These are phyloP conservation scores for Rhea americana DNA, from an alignment of 2,113 vertebrate species.

Conservation along the genomic window DNA sequence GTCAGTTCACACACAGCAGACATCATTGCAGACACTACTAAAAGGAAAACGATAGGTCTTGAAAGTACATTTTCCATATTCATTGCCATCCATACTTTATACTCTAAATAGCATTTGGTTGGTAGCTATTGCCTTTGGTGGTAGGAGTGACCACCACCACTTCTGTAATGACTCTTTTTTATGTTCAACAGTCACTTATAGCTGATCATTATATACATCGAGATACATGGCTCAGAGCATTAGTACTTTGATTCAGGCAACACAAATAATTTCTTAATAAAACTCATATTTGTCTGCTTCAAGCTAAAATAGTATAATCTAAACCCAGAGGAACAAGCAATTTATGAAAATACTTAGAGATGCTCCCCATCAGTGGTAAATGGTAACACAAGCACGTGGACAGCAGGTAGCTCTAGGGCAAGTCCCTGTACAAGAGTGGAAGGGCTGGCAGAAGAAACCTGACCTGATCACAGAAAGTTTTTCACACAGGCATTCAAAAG, in stretches of 20 bases:
- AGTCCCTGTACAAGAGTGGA: not conserved
- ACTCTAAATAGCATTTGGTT: rapidly evolving
- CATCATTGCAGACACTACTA: not conserved
- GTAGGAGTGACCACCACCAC: not conserved
- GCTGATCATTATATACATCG: not conserved
- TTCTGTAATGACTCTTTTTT: not conserved
- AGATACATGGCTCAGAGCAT: not conserved
- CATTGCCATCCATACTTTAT: not conserved
- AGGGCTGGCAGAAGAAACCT: not conserved
- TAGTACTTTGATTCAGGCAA: not conserved
- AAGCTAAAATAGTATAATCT: not conserved
- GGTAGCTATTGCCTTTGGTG: not conserved
- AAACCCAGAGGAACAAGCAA: not conserved
- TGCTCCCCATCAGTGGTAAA: not conserved
- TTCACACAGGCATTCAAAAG: not conserved
- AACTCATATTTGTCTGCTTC: not conserved
- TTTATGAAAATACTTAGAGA: not conserved
- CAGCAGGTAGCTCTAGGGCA: not conserved
- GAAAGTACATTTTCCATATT: not conserved
- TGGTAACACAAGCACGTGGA: not conserved
- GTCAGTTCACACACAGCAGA: not conserved
- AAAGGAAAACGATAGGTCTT: not conserved
- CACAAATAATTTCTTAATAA: not conserved
- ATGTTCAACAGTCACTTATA: not conserved
- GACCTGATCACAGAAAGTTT: not conserved